Percentiles rank a stretch among this genome's conserved stretches.
Evolutionary conservation across 2,113 vertebrate genomes (phyloP).

Genomic region (Ahaetulla prasina): DNA sequence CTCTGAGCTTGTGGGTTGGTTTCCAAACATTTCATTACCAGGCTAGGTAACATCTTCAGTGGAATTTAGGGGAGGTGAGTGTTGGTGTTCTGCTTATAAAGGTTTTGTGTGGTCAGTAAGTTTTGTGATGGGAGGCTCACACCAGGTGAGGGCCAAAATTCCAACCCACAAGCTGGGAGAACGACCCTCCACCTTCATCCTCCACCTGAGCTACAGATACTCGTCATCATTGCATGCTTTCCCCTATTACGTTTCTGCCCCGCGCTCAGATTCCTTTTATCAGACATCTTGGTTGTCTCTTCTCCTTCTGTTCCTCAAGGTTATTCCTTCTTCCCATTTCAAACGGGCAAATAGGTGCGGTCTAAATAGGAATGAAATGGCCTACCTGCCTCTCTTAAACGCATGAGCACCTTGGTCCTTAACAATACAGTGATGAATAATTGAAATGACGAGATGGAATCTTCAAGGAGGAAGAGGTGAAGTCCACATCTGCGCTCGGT

Average conservation of each 20-base stretch:
- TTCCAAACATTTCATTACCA: background rate
- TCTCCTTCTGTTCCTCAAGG: background rate
- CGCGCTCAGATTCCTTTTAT: background rate
- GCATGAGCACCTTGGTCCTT: background rate
- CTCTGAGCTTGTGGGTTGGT: background rate
- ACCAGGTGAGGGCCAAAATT: background rate
- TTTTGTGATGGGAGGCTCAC: background rate
- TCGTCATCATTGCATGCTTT: background rate
- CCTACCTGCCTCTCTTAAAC: background rate
- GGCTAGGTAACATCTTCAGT: background rate
- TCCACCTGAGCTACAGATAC: background rate
- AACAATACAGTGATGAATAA: background rate
- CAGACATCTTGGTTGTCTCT: background rate
- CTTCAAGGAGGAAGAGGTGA: background rate
- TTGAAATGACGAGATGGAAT: background rate
- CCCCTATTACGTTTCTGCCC: background rate
- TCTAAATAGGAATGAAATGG: background rate
- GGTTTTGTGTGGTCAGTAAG: background rate
- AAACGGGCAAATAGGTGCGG: background rate
- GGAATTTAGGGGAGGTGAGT: background rate
- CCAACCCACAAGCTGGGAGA: background rate
- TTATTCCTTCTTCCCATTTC: background rate
- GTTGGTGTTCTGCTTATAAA: background rate
- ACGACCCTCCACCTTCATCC: background rate
- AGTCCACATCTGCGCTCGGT: background rate